These are phyloP conservation scores for Hippocampus abdominalis DNA, from an alignment of 2,113 vertebrate species.

Conservation along the genomic window DNA sequence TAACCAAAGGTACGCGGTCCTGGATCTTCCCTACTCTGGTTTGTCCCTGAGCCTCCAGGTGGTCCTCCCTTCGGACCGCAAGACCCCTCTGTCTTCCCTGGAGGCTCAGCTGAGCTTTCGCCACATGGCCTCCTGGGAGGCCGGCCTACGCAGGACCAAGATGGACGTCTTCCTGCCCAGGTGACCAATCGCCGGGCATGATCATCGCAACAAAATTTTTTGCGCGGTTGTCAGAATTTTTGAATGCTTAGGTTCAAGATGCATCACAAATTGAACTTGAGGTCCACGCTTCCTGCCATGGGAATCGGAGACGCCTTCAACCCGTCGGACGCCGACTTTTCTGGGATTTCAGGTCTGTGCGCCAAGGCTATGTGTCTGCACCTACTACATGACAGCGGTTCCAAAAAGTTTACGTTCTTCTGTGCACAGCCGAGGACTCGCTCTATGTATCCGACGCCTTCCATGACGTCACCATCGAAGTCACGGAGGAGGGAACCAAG, in stretches of 20 bases:
- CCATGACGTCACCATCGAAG: constrained; percentile 83
- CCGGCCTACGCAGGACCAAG: constrained; percentile 75
- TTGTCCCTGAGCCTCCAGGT: constrained; percentile 79
- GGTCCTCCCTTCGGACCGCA: constrained; percentile 77
- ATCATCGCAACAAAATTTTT: not conserved
- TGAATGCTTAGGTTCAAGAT: constrained; percentile 78
- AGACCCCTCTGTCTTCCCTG: constrained; percentile 67
- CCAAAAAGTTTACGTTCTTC: not conserved
- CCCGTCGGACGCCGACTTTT: constrained; percentile 82
- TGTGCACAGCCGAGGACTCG: constrained; percentile 69
- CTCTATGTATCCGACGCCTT: constrained; percentile 85
- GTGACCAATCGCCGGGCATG: constrained; percentile 48
- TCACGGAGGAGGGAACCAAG: constrained; percentile 82
- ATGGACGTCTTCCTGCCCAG: constrained; percentile 89
- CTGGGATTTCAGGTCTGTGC: constrained; percentile 83
- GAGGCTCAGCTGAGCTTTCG: constrained; percentile 78
- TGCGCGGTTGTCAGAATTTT: not conserved
- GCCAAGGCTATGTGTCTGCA: not conserved
- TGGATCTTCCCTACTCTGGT: constrained; percentile 82
- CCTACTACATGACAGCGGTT: not conserved
- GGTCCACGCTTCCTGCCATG: constrained; percentile 75
- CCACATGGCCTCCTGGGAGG: constrained; percentile 75
- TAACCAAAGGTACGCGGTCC: constrained; percentile 72
- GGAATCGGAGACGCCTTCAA: constrained; percentile 84
- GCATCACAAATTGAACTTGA: constrained; percentile 83